Conservation (phyloP, 35 echinoderm and acorn worm genomes). For the Apostichopus japonicus region DNA sequence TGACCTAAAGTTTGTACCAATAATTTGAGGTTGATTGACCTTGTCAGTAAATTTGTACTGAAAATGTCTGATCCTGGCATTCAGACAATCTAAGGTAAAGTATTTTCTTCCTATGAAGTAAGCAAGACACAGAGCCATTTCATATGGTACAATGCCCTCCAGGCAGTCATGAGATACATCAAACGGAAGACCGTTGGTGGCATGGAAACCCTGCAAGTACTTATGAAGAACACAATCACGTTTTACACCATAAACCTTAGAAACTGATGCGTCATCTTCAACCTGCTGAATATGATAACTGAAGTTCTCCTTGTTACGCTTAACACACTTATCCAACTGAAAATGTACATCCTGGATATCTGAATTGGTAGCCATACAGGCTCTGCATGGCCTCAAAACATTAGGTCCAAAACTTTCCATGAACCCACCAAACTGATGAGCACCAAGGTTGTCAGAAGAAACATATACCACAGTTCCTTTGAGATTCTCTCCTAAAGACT, state of each 20-base stretch:
- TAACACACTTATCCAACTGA: neutral
- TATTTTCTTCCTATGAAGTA: constrained; percentile 31
- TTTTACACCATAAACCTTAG: constrained; percentile 17
- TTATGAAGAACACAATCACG: constrained; percentile 17
- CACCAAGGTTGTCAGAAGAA: constrained; percentile 32
- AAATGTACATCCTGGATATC: constrained; percentile 2
- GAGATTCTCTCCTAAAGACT: no score
- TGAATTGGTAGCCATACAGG: constrained; percentile 17
- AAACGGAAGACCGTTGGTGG: constrained; percentile 22
- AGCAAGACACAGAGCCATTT: constrained; percentile 5
- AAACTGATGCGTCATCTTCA: neutral
- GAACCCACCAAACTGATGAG: no score
- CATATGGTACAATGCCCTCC: constrained; percentile 42
- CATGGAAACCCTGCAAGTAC: constrained; percentile 28
- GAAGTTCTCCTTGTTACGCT: constrained; percentile 28
- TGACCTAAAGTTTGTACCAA: neutral
- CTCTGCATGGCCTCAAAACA: constrained; percentile 15
- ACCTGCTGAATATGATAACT: constrained; percentile 33
- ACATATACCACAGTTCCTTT: constrained; percentile 33
- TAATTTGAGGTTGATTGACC: constrained; percentile 39
- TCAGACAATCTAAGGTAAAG: constrained; percentile 16
- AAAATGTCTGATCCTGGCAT: neutral
- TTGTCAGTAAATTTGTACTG: constrained; percentile 27
- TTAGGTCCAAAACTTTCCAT: constrained; percentile 39
- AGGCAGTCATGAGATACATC: constrained; percentile 32